Conservation (phyloP, 92 coral and sea anemone genomes). For the Zoanthus solanderi region DNA sequence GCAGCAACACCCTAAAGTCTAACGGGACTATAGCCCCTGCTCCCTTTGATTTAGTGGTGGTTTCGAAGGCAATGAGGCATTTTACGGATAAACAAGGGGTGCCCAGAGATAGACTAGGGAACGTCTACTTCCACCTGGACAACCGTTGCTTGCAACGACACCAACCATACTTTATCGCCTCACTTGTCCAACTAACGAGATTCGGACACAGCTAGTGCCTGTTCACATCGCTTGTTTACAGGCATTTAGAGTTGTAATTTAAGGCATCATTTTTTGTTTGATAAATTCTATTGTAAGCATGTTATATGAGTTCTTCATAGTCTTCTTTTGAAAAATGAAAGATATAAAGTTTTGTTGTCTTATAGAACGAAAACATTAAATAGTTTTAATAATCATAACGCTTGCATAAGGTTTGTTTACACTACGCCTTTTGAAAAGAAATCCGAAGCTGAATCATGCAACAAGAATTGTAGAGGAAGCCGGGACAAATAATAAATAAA, state of each 20-base stretch:
- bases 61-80: constrained; percentile 40
- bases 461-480: too few relatives aligned
- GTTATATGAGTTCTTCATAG: too few relatives aligned
- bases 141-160: constrained; percentile 9
- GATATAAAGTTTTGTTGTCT: too few relatives aligned
- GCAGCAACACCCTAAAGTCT: constrained; percentile 37
- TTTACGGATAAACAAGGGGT: constrained; percentile 23
- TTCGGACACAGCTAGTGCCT: neutral
- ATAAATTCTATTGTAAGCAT: too few relatives aligned
- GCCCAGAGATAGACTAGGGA: constrained; percentile 34
- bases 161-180: neutral
- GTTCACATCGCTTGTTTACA: constrained; percentile 10
- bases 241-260: constrained; percentile 3
- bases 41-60: constrained; percentile 37
- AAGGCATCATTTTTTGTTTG: neutral
- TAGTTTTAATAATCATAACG: too few relatives aligned
- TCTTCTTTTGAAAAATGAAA: too few relatives aligned
- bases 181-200: constrained; percentile 14
- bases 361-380: too few relatives aligned
- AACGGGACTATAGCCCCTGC: constrained; percentile 40
- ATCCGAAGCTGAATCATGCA: too few relatives aligned
- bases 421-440: too few relatives aligned
- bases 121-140: constrained; percentile 48
- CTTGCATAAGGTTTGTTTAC: too few relatives aligned
- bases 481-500: too few relatives aligned